Percentiles rank a stretch among this genome's conserved stretches.
These are phyloP conservation scores for Netelia virgata DNA, from an alignment of 2,888 invertebrate genomes.

Conservation along the genomic window DNA sequence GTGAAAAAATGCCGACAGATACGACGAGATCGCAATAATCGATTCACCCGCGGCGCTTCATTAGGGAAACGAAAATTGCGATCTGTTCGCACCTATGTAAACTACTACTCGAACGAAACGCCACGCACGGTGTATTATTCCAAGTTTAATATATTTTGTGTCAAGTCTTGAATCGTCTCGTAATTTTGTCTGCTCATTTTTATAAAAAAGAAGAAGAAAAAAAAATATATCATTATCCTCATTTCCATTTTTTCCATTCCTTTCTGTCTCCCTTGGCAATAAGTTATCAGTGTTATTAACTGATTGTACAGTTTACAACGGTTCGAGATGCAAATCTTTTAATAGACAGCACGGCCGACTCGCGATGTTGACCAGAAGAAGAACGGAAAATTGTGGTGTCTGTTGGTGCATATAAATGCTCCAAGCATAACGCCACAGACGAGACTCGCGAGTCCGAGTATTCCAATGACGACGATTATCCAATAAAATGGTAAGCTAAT, in stretches of 20 bases:
- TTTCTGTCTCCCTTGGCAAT: not conserved
- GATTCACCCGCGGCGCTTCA: slow-evolving; percentile 26
- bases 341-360: slow-evolving; percentile 36
- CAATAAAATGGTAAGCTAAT: slow-evolving; percentile 58
- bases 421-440: slow-evolving; percentile 75
- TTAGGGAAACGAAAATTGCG: slow-evolving; percentile 46
- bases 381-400: slow-evolving; percentile 69
- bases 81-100: slow-evolving; percentile 48
- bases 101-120: slow-evolving; percentile 68
- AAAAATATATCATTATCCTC: not conserved
- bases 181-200: slow-evolving; percentile 56
- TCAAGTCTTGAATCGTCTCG: slow-evolving; percentile 79
- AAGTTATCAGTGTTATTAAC: too few relatives aligned
- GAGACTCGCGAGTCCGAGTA: slow-evolving; percentile 72
- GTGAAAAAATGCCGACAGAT: slow-evolving; percentile 30
- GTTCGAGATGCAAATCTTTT: not conserved
- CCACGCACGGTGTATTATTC: slow-evolving; percentile 81
- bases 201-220: slow-evolving; percentile 6
- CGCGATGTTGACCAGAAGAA: slow-evolving; percentile 46
- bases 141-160: slow-evolving; percentile 84
- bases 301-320: too few relatives aligned
- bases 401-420: slow-evolving; percentile 73
- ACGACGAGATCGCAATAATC: slow-evolving; percentile 48
- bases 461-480: slow-evolving; percentile 67
- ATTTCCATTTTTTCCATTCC: not conserved